Evolutionary conservation across 2,888 invertebrate species (phyloP).

Genomic region (Lochmaea crataegi): DNA sequence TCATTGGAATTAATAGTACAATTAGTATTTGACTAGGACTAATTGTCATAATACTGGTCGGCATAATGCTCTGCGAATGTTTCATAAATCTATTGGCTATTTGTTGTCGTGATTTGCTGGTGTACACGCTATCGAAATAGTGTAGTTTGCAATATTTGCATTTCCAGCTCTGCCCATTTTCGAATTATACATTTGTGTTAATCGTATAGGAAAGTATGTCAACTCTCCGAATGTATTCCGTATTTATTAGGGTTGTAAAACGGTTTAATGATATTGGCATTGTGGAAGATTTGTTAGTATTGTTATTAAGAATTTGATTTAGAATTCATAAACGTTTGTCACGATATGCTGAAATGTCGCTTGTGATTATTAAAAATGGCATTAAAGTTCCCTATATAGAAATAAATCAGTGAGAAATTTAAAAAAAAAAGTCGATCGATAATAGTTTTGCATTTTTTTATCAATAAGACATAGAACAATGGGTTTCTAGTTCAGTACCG

Average conservation of each 20-base stretch:
- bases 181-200: conserved; percentile 32
- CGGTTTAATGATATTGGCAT: conserved; percentile 19
- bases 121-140: conserved; percentile 28
- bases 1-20: conserved; percentile 13
- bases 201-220: conserved; percentile 30
- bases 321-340: conserved; percentile 21
- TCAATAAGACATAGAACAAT: too few relatives aligned
- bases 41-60: conserved; percentile 54
- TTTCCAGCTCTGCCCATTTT: conserved; percentile 29
- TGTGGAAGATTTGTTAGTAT: conserved; percentile 19
- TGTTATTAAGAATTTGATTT: conserved; percentile 21
- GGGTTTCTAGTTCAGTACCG: too few relatives aligned
- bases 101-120: conserved; percentile 35
- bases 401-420: neutral
- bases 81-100: conserved; percentile 46
- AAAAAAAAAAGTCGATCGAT: too few relatives aligned
- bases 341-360: conserved; percentile 20
- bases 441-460: too few relatives aligned
- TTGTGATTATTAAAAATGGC: neutral
- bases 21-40: conserved; percentile 53
- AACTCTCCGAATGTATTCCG: conserved; percentile 17
- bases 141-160: conserved; percentile 33
- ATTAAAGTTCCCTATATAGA: neutral
- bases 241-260: conserved; percentile 29
- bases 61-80: conserved; percentile 42